Percentiles rank a stretch among this genome's conserved stretches.
Evolutionary conservation across 2,888 invertebrate species (phyloP).

Genomic region (Aradus depressus): DNA sequence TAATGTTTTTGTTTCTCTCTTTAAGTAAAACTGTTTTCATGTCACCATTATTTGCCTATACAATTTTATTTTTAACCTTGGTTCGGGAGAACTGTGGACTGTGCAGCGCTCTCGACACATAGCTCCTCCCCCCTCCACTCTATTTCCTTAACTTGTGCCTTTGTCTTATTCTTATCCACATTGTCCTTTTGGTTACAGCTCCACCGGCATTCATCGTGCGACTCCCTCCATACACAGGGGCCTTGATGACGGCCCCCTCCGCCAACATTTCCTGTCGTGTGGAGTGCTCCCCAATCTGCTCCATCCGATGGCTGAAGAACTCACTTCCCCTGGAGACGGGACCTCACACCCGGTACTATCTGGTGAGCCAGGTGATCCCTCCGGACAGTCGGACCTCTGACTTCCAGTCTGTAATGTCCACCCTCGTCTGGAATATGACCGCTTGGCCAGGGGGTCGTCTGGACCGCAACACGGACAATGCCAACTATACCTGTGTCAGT

Average conservation of each 20-base stretch:
- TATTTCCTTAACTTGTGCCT: conserved; percentile 19
- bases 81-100: no score
- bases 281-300: conserved; percentile 78
- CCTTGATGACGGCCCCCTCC: conserved; percentile 47
- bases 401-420: conserved; percentile 70
- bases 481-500: conserved; percentile 74
- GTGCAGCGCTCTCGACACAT: no score
- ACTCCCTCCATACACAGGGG: conserved; percentile 68
- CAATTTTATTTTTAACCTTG: no score
- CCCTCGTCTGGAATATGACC: conserved; percentile 77
- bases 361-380: conserved; percentile 53
- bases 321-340: conserved; percentile 51
- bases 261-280: conserved; percentile 70
- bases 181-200: conserved; percentile 44
- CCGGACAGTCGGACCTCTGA: conserved; percentile 71
- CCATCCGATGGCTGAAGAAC: conserved; percentile 74
- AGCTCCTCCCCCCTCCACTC: conserved; percentile 33
- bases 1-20: no score
- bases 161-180: no score
- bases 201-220: conserved; percentile 80
- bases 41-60: no score
- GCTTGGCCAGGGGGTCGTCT: conserved; percentile 69
- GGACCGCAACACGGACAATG: conserved; percentile 63
- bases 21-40: no score
- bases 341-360: conserved; percentile 44